These are phyloP conservation scores for Homarus americanus DNA, from an alignment of 1,140 invertebrate species.

Conservation along the genomic window DNA sequence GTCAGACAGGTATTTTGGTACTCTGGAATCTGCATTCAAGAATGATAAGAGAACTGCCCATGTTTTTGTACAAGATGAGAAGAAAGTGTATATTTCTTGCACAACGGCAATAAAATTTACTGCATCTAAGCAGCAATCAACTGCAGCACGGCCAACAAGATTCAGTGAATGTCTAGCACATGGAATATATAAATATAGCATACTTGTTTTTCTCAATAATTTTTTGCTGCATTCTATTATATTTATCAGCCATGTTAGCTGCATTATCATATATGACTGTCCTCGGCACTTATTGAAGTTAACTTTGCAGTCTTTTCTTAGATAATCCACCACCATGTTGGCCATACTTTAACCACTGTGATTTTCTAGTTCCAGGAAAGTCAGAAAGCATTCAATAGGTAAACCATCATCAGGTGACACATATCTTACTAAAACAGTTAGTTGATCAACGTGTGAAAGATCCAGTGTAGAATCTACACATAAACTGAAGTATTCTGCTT, in stretches of 20 bases:
- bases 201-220: background rate
- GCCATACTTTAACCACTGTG: background rate
- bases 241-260: conserved; percentile 5
- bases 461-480: conserved; percentile 12
- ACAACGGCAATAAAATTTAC: background rate
- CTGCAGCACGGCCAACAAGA: background rate
- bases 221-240: background rate
- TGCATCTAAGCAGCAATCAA: background rate
- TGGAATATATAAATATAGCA: background rate
- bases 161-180: conserved; percentile 8
- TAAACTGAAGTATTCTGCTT: conserved; percentile 16
- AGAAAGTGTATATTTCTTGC: background rate
- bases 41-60: background rate
- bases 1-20: background rate
- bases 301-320: conserved; percentile 12
- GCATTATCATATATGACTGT: conserved; percentile 14
- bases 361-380: background rate
- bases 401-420: background rate
- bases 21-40: background rate
- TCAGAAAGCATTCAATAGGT: no score
- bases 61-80: background rate
- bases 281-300: conserved; percentile 23
- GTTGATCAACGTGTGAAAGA: conserved; percentile 9
- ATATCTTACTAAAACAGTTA: conserved; percentile 16
- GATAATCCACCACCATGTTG: conserved; percentile 3